phyloP scores from a whole-genome alignment of 2,888 invertebrate genomes.

The Bibio marci region DNA sequence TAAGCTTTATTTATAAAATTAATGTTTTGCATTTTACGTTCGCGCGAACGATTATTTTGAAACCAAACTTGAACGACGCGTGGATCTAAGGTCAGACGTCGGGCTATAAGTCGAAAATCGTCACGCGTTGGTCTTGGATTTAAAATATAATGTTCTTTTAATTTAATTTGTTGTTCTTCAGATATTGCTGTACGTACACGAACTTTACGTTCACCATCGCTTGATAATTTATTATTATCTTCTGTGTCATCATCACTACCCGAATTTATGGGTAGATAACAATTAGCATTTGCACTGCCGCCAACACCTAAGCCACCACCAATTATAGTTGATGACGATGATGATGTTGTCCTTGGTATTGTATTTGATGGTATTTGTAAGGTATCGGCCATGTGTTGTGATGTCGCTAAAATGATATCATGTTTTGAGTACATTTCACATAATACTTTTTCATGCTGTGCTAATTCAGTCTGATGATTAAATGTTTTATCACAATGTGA shows the following conservation, averaged over 20 bases:
- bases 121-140: slow-evolving; percentile 91
- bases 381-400: slow-evolving; percentile 58
- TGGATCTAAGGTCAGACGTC: slow-evolving; percentile 53
- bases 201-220: slow-evolving; percentile 58
- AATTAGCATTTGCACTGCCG: not conserved
- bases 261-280: slow-evolving; percentile 17
- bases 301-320: slow-evolving; percentile 2
- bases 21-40: slow-evolving; percentile 46
- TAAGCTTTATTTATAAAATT: slow-evolving; percentile 12
- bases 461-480: slow-evolving; percentile 37
- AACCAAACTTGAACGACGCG: slow-evolving; percentile 90
- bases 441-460: slow-evolving; percentile 55
- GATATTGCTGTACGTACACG: slow-evolving; percentile 86
- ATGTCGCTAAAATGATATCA: slow-evolving; percentile 48
- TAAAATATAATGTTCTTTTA: slow-evolving; percentile 75
- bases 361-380: slow-evolving; percentile 34
- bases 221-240: slow-evolving; percentile 34
- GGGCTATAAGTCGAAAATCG: slow-evolving; percentile 79
- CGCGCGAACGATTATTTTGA: slow-evolving; percentile 84
- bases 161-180: slow-evolving; percentile 78
- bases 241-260: slow-evolving; percentile 44
- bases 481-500: slow-evolving; percentile 40
- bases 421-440: slow-evolving; percentile 39
- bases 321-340: slow-evolving; percentile 7
- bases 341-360: slow-evolving; percentile 13